A percentile compares a stretch with the other conserved stretches of the same genome.
Evolutionary conservation across 53 echinoderm and acorn worm genomes (phyloP).

Genomic region (Arbacia lixula): DNA sequence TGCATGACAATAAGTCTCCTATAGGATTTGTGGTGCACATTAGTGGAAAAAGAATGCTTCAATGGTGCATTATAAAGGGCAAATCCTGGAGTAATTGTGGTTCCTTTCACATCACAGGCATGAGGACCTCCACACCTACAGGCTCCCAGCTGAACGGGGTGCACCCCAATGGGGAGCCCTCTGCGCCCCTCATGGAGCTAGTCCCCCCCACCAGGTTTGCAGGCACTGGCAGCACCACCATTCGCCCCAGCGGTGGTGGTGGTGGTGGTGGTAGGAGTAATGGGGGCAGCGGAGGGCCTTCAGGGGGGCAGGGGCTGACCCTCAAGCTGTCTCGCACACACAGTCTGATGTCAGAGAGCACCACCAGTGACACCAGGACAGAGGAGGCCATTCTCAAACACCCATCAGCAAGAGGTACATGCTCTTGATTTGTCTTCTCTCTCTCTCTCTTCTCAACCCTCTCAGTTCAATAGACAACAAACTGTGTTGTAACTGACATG

Average conservation of each 20-base stretch:
- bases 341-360: slow-evolving; percentile 82
- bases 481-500: no score
- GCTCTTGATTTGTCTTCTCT: no score
- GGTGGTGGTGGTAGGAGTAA: no score
- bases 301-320: slow-evolving; percentile 4
- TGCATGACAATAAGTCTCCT: no score
- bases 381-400: slow-evolving; percentile 89
- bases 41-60: no score
- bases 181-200: slow-evolving; percentile 16
- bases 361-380: slow-evolving; percentile 77
- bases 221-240: slow-evolving; percentile 17
- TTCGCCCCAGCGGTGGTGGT: neutral
- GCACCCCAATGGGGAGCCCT: slow-evolving; percentile 18
- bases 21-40: no score
- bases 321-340: slow-evolving; percentile 70
- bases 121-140: slow-evolving; percentile 19
- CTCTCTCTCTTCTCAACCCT: no score
- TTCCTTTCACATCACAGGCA: slow-evolving; percentile 11
- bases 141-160: slow-evolving; percentile 38
- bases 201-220: slow-evolving; percentile 31
- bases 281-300: neutral
- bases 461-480: no score
- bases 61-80: no score
- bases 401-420: slow-evolving; percentile 88
- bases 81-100: no score